These are phyloP conservation scores for Drosophila eugracilis DNA, from an alignment of 1,140 invertebrate genomes.

Conservation along the genomic window DNA sequence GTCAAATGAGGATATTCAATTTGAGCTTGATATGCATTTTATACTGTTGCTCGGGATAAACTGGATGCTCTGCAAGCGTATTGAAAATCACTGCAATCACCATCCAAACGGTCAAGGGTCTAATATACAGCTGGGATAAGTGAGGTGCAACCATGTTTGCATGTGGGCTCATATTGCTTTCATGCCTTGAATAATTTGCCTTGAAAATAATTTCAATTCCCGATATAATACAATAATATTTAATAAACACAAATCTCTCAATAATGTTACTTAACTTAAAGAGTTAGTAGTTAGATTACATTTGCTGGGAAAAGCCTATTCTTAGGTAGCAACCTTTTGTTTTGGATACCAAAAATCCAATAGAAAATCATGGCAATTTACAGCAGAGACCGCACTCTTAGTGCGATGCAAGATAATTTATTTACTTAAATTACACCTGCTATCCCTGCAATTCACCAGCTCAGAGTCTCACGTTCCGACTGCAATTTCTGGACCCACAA, in stretches of 20 bases:
- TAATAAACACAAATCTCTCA: too few species aligned
- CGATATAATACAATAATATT: too few species aligned
- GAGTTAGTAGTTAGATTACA: too few species aligned
- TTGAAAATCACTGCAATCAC: conserved; percentile 58
- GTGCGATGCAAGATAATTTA: conserved; percentile 35
- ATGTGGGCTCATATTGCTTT: background rate
- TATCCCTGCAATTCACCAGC: conserved; percentile 1
- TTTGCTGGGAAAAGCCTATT: too few species aligned
- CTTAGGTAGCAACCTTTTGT: too few species aligned
- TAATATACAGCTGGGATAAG: conserved; percentile 8
- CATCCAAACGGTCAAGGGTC: background rate
- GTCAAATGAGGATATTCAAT: conserved; percentile 74
- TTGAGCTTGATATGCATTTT: conserved; percentile 68
- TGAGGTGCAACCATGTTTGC: background rate
- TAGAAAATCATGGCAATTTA: background rate
- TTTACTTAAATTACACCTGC: conserved; percentile 40
- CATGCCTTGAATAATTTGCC: background rate
- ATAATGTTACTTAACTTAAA: too few species aligned
- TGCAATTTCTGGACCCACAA: conserved; percentile 25
- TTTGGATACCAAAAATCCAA: background rate
- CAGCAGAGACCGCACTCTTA: background rate
- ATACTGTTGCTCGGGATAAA: conserved; percentile 25
- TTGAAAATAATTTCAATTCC: background rate
- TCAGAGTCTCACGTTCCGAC: conserved; percentile 37
- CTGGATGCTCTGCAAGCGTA: conserved; percentile 33